Conservation (phyloP, 2,797 vertebrate genomes). For the Vireo griseus region DNA sequence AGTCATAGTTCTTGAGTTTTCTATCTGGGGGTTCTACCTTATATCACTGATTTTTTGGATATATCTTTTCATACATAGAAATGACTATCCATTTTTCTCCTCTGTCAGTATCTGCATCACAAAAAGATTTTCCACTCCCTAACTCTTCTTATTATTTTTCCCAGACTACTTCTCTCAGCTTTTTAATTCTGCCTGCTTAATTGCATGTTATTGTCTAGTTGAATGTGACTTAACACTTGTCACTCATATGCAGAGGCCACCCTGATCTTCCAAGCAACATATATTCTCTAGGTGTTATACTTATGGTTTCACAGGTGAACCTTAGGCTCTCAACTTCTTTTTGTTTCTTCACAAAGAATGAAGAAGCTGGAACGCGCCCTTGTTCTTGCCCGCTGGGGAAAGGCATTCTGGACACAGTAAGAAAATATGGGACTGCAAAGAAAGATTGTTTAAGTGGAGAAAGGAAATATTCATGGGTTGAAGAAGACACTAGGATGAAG, state of each 20-base stretch:
- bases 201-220: background rate
- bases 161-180: background rate
- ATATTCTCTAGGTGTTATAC: background rate
- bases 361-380: background rate
- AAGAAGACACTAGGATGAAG: background rate
- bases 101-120: background rate
- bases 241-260: background rate
- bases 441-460: fast-evolving
- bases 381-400: background rate
- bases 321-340: background rate
- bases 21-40: background rate
- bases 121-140: background rate
- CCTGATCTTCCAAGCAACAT: background rate
- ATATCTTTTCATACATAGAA: background rate
- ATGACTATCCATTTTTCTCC: background rate
- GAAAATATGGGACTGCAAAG: background rate
- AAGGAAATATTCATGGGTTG: background rate
- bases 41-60: background rate
- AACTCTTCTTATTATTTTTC: background rate
- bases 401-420: background rate
- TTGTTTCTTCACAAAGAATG: background rate
- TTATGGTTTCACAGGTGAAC: background rate
- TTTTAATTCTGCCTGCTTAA: background rate
- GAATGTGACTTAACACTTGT: background rate
- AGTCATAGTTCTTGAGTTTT: background rate